Evolutionary conservation across 2,797 vertebrate genomes (phyloP).

Genomic region (Coracias cyanogaster): DNA sequence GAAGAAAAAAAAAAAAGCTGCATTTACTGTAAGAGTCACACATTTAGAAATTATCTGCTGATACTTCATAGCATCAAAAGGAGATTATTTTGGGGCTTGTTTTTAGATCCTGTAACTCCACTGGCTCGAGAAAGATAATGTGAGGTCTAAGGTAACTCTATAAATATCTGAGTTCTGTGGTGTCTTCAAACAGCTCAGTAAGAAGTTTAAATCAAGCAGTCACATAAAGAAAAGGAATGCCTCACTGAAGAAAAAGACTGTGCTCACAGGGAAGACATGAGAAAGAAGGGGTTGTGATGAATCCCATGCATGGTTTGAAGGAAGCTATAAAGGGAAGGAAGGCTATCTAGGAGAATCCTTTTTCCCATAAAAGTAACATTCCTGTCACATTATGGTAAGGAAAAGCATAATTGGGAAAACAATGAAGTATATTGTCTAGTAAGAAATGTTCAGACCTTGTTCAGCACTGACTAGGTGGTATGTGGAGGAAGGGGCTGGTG

Average conservation of each 20-base stretch:
- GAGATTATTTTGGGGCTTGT: background rate
- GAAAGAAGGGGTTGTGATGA: background rate
- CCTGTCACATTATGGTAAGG: background rate
- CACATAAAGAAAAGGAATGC: background rate
- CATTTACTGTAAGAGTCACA: rapidly evolving
- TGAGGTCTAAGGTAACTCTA: background rate
- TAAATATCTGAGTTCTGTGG: background rate
- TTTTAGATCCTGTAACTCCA: background rate
- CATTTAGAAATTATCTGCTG: background rate
- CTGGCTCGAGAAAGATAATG: background rate
- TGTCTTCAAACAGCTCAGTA: background rate
- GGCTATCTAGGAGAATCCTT: background rate
- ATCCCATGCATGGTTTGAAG: background rate
- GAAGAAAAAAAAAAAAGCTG: background rate
- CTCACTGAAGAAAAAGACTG: background rate
- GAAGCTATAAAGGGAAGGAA: background rate
- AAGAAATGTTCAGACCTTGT: background rate
- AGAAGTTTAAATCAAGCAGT: background rate
- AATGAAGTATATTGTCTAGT: background rate
- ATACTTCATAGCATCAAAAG: background rate
- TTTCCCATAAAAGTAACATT: background rate
- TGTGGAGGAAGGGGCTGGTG: background rate
- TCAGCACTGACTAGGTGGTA: background rate
- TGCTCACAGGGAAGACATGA: background rate
- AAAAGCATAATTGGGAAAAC: background rate